A percentile compares a stretch with the other conserved stretches of the same genome.
Evolutionary conservation across 2,797 vertebrate genomes (phyloP).

Genomic region (Xenentodon cancila): DNA sequence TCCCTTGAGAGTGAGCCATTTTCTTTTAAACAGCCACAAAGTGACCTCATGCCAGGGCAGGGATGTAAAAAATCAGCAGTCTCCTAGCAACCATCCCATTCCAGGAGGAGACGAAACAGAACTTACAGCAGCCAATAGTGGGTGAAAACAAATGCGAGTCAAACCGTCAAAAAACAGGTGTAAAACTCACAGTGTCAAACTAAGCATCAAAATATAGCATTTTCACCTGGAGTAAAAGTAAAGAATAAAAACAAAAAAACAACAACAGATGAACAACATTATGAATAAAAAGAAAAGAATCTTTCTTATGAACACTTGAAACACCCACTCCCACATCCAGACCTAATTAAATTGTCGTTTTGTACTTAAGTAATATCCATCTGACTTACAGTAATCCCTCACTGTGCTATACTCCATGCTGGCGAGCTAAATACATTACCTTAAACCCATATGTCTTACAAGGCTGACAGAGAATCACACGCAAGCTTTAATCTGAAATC

Average conservation of each 20-base stretch:
- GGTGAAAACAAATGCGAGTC: constrained; percentile 2
- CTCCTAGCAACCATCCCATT: constrained; percentile 38
- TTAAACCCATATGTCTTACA: constrained; percentile 1
- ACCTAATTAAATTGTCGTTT: background rate
- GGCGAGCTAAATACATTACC: constrained; percentile 3
- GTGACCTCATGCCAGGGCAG: constrained; percentile 60
- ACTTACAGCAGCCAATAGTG: constrained; percentile 12
- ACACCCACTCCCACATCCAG: background rate
- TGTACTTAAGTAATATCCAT: background rate
- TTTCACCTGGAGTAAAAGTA: no score
- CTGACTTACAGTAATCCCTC: constrained; percentile 8
- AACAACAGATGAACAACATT: no score
- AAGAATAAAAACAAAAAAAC: no score
- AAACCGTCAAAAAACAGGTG: constrained; percentile 37
- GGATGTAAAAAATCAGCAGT: constrained; percentile 41
- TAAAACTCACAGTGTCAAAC: background rate
- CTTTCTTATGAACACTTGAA: no score
- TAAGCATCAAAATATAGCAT: background rate
- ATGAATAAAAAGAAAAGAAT: no score
- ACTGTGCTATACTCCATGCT: background rate
- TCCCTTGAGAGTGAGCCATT: constrained; percentile 52
- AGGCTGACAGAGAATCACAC: constrained; percentile 1
- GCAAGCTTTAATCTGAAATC: constrained; percentile 2
- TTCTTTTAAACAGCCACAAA: constrained; percentile 49
- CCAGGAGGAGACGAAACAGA: constrained; percentile 21